Evolutionary conservation across 1,140 invertebrate genomes (phyloP).

Genomic region (Carposina sasakii): DNA sequence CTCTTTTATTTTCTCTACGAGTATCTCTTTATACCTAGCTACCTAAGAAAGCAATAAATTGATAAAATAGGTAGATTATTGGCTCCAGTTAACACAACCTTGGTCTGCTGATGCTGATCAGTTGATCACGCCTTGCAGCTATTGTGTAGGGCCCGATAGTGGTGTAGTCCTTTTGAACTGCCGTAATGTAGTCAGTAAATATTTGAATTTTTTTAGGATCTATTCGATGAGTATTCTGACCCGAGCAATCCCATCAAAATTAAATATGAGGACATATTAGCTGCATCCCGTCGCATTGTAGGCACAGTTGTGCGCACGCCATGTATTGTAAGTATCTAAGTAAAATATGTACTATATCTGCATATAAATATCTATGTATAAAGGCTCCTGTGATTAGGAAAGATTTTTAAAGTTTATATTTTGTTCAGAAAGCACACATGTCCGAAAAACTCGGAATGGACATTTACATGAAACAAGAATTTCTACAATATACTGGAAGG

Average conservation of each 20-base stretch:
- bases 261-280: conserved; percentile 51
- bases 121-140: no score
- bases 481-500: conserved; percentile 91
- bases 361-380: background rate
- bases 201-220: conserved; percentile 23
- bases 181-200: background rate
- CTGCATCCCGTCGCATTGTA: conserved; percentile 41
- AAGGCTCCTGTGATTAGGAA: no score
- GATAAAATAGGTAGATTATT: no score
- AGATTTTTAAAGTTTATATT: background rate
- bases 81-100: no score
- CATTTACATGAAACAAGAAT: conserved; percentile 92
- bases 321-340: conserved; percentile 34
- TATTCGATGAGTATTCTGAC: conserved; percentile 47
- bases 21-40: no score
- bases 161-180: no score
- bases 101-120: no score
- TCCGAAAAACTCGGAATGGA: conserved; percentile 85
- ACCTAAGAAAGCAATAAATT: no score
- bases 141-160: no score
- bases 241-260: conserved; percentile 52
- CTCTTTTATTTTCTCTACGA: no score
- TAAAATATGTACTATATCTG: no score
- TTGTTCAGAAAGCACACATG: conserved; percentile 71
- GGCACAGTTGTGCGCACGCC: conserved; percentile 39